phyloP scores from a whole-genome alignment of 2,888 invertebrate species.

The Ormyrus rosae region DNA sequence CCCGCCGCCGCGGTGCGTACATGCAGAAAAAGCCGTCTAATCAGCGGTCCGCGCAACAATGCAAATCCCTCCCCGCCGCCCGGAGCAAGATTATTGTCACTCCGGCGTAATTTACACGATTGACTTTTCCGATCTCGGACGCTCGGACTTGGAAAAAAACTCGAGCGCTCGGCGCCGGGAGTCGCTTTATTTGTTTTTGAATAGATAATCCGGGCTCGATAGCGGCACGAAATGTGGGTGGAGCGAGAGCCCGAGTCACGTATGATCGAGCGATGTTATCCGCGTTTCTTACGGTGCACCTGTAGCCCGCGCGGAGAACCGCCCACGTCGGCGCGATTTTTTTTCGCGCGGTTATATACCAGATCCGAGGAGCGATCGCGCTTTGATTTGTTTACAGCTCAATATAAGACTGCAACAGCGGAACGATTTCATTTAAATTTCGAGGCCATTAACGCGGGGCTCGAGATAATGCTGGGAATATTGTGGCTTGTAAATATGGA shows the following conservation, averaged over 20 bases:
- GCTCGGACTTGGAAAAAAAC: conserved; percentile 28
- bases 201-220: conserved; percentile 72
- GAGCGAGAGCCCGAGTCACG: conserved; percentile 68
- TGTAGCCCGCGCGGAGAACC: conserved; percentile 64
- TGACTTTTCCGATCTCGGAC: conserved; percentile 19
- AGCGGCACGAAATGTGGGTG: conserved; percentile 69
- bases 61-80: no score
- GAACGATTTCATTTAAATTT: conserved; percentile 47
- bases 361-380: conserved; percentile 8
- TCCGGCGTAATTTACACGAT: neutral
- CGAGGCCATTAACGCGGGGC: conserved; percentile 26
- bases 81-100: no score
- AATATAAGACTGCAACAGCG: conserved; percentile 9
- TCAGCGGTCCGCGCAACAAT: no score
- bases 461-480: conserved; percentile 33
- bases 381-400: conserved; percentile 53
- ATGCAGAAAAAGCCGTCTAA: no score
- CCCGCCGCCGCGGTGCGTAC: no score
- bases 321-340: conserved; percentile 15
- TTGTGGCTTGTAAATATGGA: conserved; percentile 31
- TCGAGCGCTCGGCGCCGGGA: conserved; percentile 56
- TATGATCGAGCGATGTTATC: conserved; percentile 74
- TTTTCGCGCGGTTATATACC: neutral
- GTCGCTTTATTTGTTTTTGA: conserved; percentile 72
- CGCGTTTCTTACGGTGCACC: conserved; percentile 60